phyloP scores from a whole-genome alignment of 2,888 invertebrate genomes.

The Heteropelma amictum region DNA sequence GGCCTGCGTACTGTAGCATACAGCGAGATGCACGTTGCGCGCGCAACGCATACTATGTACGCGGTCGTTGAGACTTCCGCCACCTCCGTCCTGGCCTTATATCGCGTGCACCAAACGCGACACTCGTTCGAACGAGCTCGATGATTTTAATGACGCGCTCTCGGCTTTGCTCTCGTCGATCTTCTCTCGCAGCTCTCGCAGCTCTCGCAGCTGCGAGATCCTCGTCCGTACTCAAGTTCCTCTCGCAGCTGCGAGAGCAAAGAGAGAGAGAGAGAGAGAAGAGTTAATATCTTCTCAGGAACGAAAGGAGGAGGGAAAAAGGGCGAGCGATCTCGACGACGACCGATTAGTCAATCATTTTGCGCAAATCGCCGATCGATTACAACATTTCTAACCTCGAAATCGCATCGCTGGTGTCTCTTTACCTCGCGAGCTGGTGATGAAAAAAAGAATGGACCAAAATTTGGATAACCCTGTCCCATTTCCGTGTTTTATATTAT shows the following conservation, averaged over 20 bases:
- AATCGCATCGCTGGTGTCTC: slow-evolving; percentile 14
- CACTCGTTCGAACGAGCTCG: slow-evolving; percentile 47
- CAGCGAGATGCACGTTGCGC: too few relatives aligned
- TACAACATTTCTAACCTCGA: slow-evolving; percentile 42
- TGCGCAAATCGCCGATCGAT: slow-evolving; percentile 16
- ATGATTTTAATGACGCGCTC: slow-evolving; percentile 56
- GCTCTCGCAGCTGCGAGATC: too few relatives aligned
- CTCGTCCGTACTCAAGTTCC: too few relatives aligned
- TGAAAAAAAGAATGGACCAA: too few relatives aligned
- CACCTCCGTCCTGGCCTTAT: too few relatives aligned
- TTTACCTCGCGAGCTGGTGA: slow-evolving; percentile 7
- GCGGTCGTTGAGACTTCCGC: too few relatives aligned
- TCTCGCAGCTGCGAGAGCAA: too few relatives aligned
- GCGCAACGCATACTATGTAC: too few relatives aligned
- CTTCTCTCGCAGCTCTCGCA: slow-evolving; percentile 24
- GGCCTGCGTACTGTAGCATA: too few relatives aligned
- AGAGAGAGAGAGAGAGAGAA: not conserved
- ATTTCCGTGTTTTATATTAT: not conserved
- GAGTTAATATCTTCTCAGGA: too few relatives aligned
- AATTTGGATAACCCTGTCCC: too few relatives aligned
- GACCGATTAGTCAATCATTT: slow-evolving; percentile 50
- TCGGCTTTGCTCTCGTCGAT: slow-evolving; percentile 51
- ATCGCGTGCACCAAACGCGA: too few relatives aligned
- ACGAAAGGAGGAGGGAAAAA: not conserved
- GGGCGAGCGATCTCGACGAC: not conserved